Evolutionary conservation across 2,888 invertebrate species (phyloP), one percentile per base, ranked within the genome.

Genomic region (Eupithecia inturbata): DNA sequence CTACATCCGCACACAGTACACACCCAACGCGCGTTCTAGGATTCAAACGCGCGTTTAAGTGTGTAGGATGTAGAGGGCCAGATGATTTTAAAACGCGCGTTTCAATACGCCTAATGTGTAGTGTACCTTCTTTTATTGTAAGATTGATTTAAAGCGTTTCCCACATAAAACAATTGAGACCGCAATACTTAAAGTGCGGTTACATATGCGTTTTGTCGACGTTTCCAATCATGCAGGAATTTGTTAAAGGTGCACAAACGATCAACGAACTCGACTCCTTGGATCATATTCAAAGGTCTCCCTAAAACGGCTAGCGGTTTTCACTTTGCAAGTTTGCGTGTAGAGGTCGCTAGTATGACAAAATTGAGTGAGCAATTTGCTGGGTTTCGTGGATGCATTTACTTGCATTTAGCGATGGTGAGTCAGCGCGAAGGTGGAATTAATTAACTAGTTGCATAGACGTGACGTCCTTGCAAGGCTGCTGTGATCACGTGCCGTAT

Each of bases 381-480:
- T 68, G 72, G 73, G 68, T 77, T 75, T 74, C 64, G 72, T 53
- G 57, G 72, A 73, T 77, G 77, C 57, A 57, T 57, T 57, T 26
- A 26, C 57, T 57, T 57, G 57, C 74, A 78, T 79, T 73, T 80
- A 81, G 79, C 73, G 80, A 81, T 78, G 80, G 84, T 90, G 92
- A 94, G 87, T 93, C 93, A 94, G 87, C 87, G 83, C 84, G 85
- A 88, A 91, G 92, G 91, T 91, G 87, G 91, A 89, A 91, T 93
- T 93, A 93, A 93, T 93, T 93, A 92, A 88, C 87, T 87, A 86
- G 88, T 82, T 85, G 89, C 91, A 90, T 90, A 93, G 92, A 92
- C 93, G 88, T 86, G 84, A 88, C 92, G 94, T 89, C 94, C 94
- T 94, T 94, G 93, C 93, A 94, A 94, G 94, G 94, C 88, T 93